Conservation (phyloP, 2,888 invertebrate species). For the Crocallis elinguaria region DNA sequence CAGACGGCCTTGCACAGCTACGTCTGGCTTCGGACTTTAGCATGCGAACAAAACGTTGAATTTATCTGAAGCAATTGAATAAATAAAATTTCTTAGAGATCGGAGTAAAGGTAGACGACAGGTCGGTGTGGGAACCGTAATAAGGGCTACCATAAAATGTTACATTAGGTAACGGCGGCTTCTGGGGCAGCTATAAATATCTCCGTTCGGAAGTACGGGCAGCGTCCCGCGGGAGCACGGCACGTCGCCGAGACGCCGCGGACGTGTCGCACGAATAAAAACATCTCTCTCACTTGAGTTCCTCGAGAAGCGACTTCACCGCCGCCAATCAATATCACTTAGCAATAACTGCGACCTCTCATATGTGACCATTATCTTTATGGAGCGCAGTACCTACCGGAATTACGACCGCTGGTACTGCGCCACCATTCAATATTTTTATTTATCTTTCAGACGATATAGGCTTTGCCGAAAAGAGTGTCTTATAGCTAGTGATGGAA, state of each 20-base stretch:
- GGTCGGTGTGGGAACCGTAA: constrained; percentile 74
- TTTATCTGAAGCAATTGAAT: constrained; percentile 61
- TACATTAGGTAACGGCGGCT: constrained; percentile 84
- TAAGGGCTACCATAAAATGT: constrained; percentile 84
- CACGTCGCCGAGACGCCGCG: constrained; percentile 71
- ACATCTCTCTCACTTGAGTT: constrained; percentile 65
- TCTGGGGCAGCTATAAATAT: constrained; percentile 84
- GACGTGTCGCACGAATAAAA: constrained; percentile 82
- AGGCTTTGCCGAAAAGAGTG: neutral
- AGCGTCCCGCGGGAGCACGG: constrained; percentile 80
- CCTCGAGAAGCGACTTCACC: constrained; percentile 53
- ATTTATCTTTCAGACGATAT: constrained; percentile 22
- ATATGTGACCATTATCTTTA: constrained; percentile 67
- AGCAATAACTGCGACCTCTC: constrained; percentile 69
- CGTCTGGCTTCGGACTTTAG: constrained; percentile 45
- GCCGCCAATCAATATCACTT: constrained; percentile 78
- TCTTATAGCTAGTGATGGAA: too few species aligned
- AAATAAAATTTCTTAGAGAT: constrained; percentile 60
- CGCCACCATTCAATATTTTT: constrained; percentile 44
- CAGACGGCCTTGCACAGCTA: constrained; percentile 36
- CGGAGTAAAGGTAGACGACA: constrained; percentile 58
- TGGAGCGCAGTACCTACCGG: constrained; percentile 47
- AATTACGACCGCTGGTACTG: constrained; percentile 53
- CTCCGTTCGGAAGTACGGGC: constrained; percentile 82
- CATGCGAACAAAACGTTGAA: constrained; percentile 38